Evolutionary conservation across 2,888 invertebrate species (phyloP), one percentile per base, ranked within the genome.

Genomic region (Mystacides longicornis): DNA sequence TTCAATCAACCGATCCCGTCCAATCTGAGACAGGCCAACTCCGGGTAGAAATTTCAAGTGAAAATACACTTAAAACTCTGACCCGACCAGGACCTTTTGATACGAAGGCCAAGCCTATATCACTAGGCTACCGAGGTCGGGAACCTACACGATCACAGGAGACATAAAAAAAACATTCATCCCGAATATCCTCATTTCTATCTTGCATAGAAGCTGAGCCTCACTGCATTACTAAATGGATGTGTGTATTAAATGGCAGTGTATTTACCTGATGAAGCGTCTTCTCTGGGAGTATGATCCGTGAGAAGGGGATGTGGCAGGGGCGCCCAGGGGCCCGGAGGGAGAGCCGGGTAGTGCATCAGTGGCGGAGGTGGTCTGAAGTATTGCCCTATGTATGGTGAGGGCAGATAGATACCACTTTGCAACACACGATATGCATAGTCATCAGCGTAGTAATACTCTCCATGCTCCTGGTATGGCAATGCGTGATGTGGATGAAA

Each of bases 261-360:
- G 11, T 27, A 27, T 4, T 37, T 37, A 81, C 81, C 81, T 71
- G 81, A 77, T 65, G 78, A 74, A 67, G 78, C 75, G 68, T 81
- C 81, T 64, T 81, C 81, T 69, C 76, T 75, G 64, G 76, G 77
- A 66, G 79, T 74, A 66, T 72, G 74, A 64, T 77, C 75, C 58
- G 73, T 71, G 66, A 75, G 69, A 58, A 74, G 71, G 60, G 74
- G 74, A 62, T 74, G 74, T 60, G 73, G 69, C 62, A 78, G 74
- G 63, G 75, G 75, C 62, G 77, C 73, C 80, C 80, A 80, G 59
- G 79, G 77, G 58, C 77, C 75, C 37, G 76, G 77, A 63, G 77
- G 75, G 67, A 72, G 68, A 58, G 72, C 71, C 58, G 67, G 72
- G 68, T 73, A 75, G 69, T 70, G 77, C 72, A 70, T 69, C 77